Conservation (phyloP, 2,113 vertebrate species). For the Zootoca vivipara region DNA sequence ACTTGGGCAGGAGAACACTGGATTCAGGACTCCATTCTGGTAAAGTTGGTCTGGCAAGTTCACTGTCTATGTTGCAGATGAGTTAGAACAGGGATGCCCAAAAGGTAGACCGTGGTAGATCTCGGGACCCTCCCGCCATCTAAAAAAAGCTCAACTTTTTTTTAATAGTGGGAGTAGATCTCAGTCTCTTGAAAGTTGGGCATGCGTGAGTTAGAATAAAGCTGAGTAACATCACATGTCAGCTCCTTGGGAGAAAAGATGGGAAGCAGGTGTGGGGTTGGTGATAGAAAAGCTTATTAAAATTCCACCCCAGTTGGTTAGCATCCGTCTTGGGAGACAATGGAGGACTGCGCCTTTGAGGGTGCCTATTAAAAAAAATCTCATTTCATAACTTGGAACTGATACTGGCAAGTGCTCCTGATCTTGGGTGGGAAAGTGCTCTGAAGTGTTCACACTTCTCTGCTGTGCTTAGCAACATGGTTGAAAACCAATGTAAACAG, state of each 20-base stretch:
- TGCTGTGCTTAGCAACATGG: not conserved
- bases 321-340: no score
- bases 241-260: not conserved
- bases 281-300: not conserved
- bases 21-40: not conserved
- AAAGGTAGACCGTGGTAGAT: no score
- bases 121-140: no score
- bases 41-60: not conserved
- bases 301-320: not conserved
- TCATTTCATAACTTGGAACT: not conserved
- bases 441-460: not conserved
- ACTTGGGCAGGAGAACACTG: not conserved
- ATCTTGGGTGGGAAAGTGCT: not conserved
- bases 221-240: not conserved
- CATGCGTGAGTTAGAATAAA: not conserved
- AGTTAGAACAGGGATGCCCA: no score
- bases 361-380: not conserved
- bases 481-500: not conserved
- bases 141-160: no score
- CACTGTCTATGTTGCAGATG: not conserved
- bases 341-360: no score
- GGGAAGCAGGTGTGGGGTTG: not conserved
- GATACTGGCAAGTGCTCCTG: not conserved
- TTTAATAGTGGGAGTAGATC: no score
- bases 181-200: no score